Conservation (phyloP, 2,888 invertebrate species). For the Maniola hyperantus region DNA sequence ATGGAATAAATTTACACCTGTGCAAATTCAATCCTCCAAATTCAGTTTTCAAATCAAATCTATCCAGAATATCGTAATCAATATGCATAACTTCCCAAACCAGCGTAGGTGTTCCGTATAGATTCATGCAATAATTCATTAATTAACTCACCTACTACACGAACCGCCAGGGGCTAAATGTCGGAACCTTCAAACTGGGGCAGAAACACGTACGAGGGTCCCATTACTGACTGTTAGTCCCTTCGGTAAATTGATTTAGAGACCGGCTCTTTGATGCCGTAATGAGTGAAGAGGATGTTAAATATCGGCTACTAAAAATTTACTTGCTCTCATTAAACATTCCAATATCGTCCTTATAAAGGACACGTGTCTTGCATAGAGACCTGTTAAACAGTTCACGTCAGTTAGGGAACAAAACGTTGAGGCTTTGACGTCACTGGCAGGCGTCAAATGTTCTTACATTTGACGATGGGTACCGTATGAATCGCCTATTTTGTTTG, state of each 20-base stretch:
- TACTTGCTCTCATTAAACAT: neutral
- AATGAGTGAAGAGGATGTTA: slow-evolving; percentile 36
- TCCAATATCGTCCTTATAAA: neutral
- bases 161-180: slow-evolving; percentile 26
- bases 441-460: too few species aligned
- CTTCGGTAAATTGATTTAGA: slow-evolving; percentile 38
- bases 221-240: slow-evolving; percentile 36
- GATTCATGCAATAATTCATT: slow-evolving; percentile 31
- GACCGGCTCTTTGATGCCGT: slow-evolving; percentile 35
- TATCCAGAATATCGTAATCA: slow-evolving; percentile 22
- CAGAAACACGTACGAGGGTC: slow-evolving; percentile 27
- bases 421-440: too few species aligned
- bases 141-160: slow-evolving; percentile 28
- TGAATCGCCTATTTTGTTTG: too few species aligned
- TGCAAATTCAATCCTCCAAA: slow-evolving; percentile 12
- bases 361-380: too few species aligned
- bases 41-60: slow-evolving; percentile 23
- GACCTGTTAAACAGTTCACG: too few species aligned
- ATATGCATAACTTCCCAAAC: slow-evolving; percentile 30
- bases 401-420: too few species aligned
- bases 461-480: too few species aligned
- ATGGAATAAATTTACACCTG: slow-evolving; percentile 1
- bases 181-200: slow-evolving; percentile 26
- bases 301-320: slow-evolving; percentile 15
- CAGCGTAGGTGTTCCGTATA: slow-evolving; percentile 28